Evolutionary conservation across 2,797 vertebrate genomes (phyloP), one percentile per base, ranked within the genome.

Genomic region (Lepus townsendii): DNA sequence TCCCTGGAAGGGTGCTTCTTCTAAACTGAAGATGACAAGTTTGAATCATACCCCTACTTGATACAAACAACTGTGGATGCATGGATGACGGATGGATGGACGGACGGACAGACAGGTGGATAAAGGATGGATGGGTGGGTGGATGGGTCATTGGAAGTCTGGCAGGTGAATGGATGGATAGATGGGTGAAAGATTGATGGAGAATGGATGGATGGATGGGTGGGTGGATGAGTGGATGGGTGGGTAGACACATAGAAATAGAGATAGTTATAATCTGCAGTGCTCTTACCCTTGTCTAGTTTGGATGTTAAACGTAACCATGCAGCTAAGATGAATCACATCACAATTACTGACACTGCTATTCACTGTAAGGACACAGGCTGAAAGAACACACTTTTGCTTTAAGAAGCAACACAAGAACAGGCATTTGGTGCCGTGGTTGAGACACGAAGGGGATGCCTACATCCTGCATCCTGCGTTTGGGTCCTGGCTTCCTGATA

Each of bases 1-100:
- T 89, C 27, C 57, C 73, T 42, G 7, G 7, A 14, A 19, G 24
- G 19, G 7, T 92, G 57, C 14, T 77, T 60, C 65, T 93, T 96
- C 78, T 57, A 85, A 78, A 82, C 12, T 30, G 78, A 90, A 90
- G 66, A 71, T 78, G 63, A 32, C 30, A 42, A 26, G 9, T 92
- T 66, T 85, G 82, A 76, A 85, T 85, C 12, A 50, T 57, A 4
- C 2, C n/a, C 71, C 30, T 12, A 13, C 10, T 32, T 35, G 6
- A 71, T 35, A 9, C n/a, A 7, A 68, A 24, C 22, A 68, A 38
- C 62, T 63, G 52, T n/a, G 47, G 60, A 52, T 76, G 57, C 27
- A 14, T 50, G 50, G 68, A 5, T 32, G 57, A 9, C 62, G 57
- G 38, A 57, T 84, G 17, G 13, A 32, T 52, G 30, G 19, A 2